phyloP scores from a whole-genome alignment of 2,113 vertebrate genomes.

The Solea solea region DNA sequence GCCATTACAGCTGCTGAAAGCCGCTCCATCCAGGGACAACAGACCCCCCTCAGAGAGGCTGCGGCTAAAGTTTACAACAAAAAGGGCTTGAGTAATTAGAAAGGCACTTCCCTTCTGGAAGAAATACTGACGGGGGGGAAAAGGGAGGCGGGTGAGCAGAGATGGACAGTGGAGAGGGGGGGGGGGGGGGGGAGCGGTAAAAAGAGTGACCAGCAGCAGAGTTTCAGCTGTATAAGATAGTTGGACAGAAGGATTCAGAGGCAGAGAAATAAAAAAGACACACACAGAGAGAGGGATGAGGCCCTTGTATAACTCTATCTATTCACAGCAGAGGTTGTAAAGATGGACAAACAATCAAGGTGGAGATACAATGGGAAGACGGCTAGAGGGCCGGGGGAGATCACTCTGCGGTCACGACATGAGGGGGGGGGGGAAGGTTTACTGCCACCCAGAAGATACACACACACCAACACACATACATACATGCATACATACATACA shows the following conservation, averaged over 20 bases:
- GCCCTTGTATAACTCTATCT: constrained; percentile 49
- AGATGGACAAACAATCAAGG: constrained; percentile 64
- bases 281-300: constrained; percentile 20
- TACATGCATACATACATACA: too few species aligned
- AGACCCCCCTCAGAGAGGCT: constrained; percentile 61
- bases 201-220: constrained; percentile 30
- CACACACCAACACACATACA: too few species aligned
- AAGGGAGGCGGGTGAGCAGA: neutral
- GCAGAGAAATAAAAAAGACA: neutral
- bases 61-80: constrained; percentile 75
- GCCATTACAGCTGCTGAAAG: constrained; percentile 71
- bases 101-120: constrained; percentile 66
- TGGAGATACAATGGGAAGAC: constrained; percentile 59
- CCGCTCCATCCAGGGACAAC: constrained; percentile 67
- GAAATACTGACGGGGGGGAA: constrained; percentile 20
- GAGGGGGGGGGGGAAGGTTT: constrained; percentile 60
- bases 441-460: constrained; percentile 31
- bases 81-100: constrained; percentile 74
- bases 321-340: constrained; percentile 64
- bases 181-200: constrained; percentile 3
- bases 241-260: constrained; percentile 3
- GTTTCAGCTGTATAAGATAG: constrained; percentile 23
- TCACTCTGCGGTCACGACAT: constrained; percentile 51
- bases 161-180: neutral
- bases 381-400: constrained; percentile 56